Percentiles rank a stretch among this genome's conserved stretches.
These are phyloP conservation scores for Epinephelus cyanopodus DNA, from an alignment of 2,113 vertebrate genomes.

Conservation along the genomic window DNA sequence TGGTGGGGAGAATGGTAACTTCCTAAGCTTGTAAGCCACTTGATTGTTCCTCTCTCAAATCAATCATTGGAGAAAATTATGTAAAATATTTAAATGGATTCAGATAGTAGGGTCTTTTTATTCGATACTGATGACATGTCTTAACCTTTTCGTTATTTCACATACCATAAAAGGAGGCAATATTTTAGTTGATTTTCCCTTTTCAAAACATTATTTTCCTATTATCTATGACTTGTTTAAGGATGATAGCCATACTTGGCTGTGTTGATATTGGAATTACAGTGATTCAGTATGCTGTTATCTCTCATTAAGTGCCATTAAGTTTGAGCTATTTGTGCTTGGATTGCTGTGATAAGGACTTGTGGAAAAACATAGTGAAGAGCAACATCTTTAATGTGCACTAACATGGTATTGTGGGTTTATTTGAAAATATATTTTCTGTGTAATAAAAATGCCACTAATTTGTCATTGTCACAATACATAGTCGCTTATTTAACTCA, in stretches of 20 bases:
- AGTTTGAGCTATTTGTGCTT: constrained; percentile 33
- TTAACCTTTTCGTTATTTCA: background rate
- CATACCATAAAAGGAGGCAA: constrained; percentile 37
- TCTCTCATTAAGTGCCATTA: constrained; percentile 66
- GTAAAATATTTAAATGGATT: no score
- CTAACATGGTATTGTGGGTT: background rate
- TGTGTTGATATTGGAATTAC: constrained; percentile 65
- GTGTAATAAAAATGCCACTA: constrained; percentile 20
- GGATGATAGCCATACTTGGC: constrained; percentile 53
- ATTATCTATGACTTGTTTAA: constrained; percentile 21
- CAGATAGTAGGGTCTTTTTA: no score
- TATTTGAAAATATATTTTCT: constrained; percentile 15
- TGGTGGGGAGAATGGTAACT: no score
- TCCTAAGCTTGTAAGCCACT: no score
- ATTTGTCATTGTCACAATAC: constrained; percentile 29
- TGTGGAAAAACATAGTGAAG: constrained; percentile 14
- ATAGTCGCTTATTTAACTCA: constrained; percentile 1
- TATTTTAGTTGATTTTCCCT: background rate
- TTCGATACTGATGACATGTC: background rate
- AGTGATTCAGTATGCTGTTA: constrained; percentile 37
- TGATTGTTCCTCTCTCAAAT: no score
- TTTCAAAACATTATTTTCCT: constrained; percentile 14
- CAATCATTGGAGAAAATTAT: no score
- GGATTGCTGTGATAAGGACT: constrained; percentile 29
- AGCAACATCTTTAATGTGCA: background rate